phyloP scores from a whole-genome alignment of 2,888 invertebrate genomes.

The Platycheirus albimanus region DNA sequence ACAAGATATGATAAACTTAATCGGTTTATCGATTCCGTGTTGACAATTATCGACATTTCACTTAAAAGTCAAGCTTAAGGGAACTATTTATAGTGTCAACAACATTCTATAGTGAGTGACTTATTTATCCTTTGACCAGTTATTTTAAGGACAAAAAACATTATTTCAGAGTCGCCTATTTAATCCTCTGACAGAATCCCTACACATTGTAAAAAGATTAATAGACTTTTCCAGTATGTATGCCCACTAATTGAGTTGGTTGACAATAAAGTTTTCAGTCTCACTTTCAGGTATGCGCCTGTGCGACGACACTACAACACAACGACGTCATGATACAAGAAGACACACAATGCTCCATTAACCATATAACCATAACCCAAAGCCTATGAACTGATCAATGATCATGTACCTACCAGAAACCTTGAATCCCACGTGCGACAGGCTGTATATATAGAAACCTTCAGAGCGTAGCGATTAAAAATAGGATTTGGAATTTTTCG shows the following conservation, averaged over 20 bases:
- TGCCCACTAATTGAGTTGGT: constrained; percentile 67
- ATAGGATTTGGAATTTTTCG: constrained; percentile 49
- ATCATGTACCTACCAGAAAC: constrained; percentile 34
- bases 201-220: constrained; percentile 68
- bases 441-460: constrained; percentile 22
- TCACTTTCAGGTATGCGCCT: constrained; percentile 61
- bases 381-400: not conserved
- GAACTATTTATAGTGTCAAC: constrained; percentile 34
- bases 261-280: constrained; percentile 59
- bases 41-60: constrained; percentile 40
- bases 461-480: constrained; percentile 24
- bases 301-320: constrained; percentile 54
- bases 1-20: constrained; percentile 32
- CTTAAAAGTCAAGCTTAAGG: constrained; percentile 1
- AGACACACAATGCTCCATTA: constrained; percentile 64
- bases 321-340: constrained; percentile 40
- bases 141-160: constrained; percentile 12
- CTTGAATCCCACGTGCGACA: constrained; percentile 66
- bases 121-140: constrained; percentile 33
- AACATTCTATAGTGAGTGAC: not conserved
- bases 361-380: constrained; percentile 20
- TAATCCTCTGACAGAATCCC: constrained; percentile 62
- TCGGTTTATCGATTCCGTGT: constrained; percentile 54
- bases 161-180: constrained; percentile 5
- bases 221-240: constrained; percentile 55